Evolutionary conservation across 2,797 vertebrate genomes (phyloP).

Genomic region (Cryptoprocta ferox): DNA sequence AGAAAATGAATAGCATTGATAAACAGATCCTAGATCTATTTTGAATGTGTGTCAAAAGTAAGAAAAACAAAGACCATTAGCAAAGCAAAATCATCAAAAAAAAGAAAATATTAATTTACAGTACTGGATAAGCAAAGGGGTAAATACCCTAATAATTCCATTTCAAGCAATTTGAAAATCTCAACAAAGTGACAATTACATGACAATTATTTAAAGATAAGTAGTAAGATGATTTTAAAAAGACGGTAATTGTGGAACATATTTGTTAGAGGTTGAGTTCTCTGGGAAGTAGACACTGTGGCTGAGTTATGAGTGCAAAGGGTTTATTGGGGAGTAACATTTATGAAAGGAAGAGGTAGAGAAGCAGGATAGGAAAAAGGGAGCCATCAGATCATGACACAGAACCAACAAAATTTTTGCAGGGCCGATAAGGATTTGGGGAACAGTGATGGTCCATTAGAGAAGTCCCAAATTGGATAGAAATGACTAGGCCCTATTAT

Average conservation of each 20-base stretch:
- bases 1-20: neutral
- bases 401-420: neutral
- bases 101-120: neutral
- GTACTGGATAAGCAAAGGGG: neutral
- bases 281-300: neutral
- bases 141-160: neutral
- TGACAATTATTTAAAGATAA: conserved; percentile 36
- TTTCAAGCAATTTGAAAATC: conserved; percentile 17
- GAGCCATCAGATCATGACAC: neutral
- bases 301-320: neutral
- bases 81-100: neutral
- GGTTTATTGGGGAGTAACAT: neutral
- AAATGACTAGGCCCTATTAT: neutral
- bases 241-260: neutral
- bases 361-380: neutral
- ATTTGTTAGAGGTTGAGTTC: neutral
- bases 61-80: neutral
- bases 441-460: neutral
- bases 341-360: neutral
- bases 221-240: neutral
- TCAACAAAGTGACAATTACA: neutral
- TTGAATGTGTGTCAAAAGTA: neutral
- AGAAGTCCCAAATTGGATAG: neutral
- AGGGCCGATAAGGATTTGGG: neutral
- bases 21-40: neutral